Evolutionary conservation across 2,888 invertebrate species (phyloP).

Genomic region (Ochropacha duplaris): DNA sequence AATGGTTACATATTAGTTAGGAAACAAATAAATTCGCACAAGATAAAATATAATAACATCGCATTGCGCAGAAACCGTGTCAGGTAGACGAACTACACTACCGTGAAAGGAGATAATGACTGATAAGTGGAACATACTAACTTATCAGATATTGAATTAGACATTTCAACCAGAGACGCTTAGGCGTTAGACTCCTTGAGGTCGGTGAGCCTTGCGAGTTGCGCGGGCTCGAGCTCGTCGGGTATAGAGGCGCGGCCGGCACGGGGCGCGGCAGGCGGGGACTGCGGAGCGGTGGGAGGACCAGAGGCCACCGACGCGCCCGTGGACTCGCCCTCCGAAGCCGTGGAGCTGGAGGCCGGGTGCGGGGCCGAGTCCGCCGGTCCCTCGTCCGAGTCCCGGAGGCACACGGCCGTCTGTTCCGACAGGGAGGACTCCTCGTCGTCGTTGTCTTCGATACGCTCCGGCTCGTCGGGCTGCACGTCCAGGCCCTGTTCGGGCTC

Average conservation of each 20-base stretch:
- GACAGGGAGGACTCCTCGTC: slow-evolving; percentile 77
- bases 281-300: slow-evolving; percentile 79
- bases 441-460: slow-evolving; percentile 52
- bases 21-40: neutral
- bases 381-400: slow-evolving; percentile 77
- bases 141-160: neutral
- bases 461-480: slow-evolving; percentile 30
- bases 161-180: slow-evolving; percentile 23
- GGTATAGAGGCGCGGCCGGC: slow-evolving; percentile 93
- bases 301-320: slow-evolving; percentile 84
- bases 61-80: slow-evolving; percentile 51
- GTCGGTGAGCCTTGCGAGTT: slow-evolving; percentile 93
- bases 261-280: slow-evolving; percentile 87
- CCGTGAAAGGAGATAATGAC: slow-evolving; percentile 5
- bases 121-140: neutral
- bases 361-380: slow-evolving; percentile 83
- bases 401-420: slow-evolving; percentile 75
- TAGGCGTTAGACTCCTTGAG: slow-evolving; percentile 96
- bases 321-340: slow-evolving; percentile 85
- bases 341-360: slow-evolving; percentile 85
- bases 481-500: slow-evolving; percentile 53
- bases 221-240: slow-evolving; percentile 94
- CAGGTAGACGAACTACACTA: slow-evolving; percentile 27
- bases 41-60: slow-evolving; percentile 10
- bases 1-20: neutral